Evolutionary conservation across 2,888 invertebrate species (phyloP), one percentile per base, ranked within the genome.

Genomic region (Plebejus anna): DNA sequence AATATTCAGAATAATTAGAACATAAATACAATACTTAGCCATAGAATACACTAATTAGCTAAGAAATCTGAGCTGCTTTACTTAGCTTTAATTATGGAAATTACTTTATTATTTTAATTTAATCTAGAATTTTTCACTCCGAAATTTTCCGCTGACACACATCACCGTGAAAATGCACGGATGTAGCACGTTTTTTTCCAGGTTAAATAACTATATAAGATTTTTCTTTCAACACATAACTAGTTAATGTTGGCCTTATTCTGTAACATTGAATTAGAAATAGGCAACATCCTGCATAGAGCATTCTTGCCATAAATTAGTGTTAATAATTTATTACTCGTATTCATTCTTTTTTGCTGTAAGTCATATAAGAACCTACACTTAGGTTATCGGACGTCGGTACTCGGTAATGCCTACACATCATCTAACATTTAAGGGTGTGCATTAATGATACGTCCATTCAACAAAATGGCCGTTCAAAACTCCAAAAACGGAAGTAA

Each of bases 221-320:
- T 36, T 36, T 66, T 66, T 66, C 66, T 66, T 32, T 66, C 11
- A 5, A 66, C 32, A 66, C 32, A 32, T 66, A 66, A 66, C 5
- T 36, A 16, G 66, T 36, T 66, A 36, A 32, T 36, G 66, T 16
- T 16, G 66, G 0, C 9, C 22, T 66, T 4, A 32, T 66, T 66
- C 32, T 66, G 66, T 66, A 9, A 36, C 13, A 66, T 66, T 66
- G 66, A 66, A 66, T 66, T 32, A 32, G 32, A 66, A 66, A 16
- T 66, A 66, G 66, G 66, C 66, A 66, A 66, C 32, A 66, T 66
- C 66, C 66, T 66, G 66, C 66, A 66, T 36, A 32, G 32, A 32
- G 32, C 66, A 66, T 66, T 66, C 32, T 36, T 4, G 13, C 32
- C 32, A 66, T 66, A 66, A 32, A 66, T 36, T 16, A 66, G 32